Percentiles rank a stretch among this genome's conserved stretches.
phyloP scores from a whole-genome alignment of 2,113 vertebrate species.

The Chaetorhynchus papuensis region DNA sequence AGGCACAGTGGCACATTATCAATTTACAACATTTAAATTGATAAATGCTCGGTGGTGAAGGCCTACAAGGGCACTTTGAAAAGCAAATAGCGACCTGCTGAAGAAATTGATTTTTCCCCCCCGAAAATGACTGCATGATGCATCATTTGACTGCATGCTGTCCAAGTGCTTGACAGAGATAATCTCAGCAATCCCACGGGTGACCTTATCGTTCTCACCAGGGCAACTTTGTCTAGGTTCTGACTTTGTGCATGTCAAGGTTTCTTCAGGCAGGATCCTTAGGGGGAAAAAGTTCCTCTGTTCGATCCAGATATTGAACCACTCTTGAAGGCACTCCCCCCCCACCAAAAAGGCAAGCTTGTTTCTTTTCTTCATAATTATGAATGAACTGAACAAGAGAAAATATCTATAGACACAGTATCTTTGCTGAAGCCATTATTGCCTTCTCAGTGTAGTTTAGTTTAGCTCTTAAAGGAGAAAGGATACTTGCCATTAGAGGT shows the following conservation, averaged over 20 bases:
- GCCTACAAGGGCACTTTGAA: constrained; percentile 95
- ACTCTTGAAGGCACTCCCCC: constrained; percentile 52
- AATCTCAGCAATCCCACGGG: constrained; percentile 90
- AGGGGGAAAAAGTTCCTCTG: constrained; percentile 80
- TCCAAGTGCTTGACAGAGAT: constrained; percentile 96
- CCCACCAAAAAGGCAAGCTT: constrained; percentile 61
- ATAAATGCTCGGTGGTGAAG: constrained; percentile 87
- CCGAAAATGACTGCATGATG: constrained; percentile 91
- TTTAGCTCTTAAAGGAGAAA: constrained; percentile 34
- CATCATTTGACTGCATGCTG: constrained; percentile 92
- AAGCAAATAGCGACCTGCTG: constrained; percentile 90
- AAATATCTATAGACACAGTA: constrained; percentile 31
- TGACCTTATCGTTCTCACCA: constrained; percentile 91
- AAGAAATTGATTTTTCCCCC: constrained; percentile 87
- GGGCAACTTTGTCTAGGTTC: constrained; percentile 83
- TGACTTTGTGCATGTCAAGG: constrained; percentile 90
- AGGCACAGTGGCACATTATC: constrained; percentile 84
- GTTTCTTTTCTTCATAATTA: constrained; percentile 77
- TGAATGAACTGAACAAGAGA: constrained; percentile 71
- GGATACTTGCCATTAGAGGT: constrained; percentile 40
- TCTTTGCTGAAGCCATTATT: constrained; percentile 60
- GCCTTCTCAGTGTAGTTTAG: constrained; percentile 30
- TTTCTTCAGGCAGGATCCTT: constrained; percentile 83
- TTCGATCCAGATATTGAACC: constrained; percentile 86
- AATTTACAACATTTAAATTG: constrained; percentile 95